Conservation (phyloP, 2,888 invertebrate species). For the Parasteatoda lunata region DNA sequence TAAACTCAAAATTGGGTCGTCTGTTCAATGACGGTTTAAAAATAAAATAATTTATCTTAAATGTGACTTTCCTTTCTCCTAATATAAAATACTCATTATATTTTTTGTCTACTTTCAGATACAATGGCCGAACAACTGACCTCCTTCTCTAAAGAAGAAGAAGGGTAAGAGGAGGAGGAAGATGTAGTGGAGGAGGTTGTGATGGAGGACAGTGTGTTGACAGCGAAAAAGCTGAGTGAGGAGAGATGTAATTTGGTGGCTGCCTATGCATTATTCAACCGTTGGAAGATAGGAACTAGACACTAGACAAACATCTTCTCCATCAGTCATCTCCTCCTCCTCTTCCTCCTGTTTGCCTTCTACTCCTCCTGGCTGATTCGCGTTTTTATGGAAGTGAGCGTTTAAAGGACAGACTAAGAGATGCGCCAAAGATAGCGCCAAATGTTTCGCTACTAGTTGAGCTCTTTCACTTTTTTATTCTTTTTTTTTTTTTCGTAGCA, state of each 20-base stretch:
- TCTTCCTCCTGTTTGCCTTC: conserved; percentile 25
- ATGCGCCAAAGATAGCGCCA: background rate
- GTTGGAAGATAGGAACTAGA: conserved; percentile 15
- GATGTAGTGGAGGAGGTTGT: background rate
- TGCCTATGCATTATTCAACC: conserved; percentile 55
- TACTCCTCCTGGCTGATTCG: background rate
- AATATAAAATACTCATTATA: background rate
- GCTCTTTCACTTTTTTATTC: too few relatives aligned
- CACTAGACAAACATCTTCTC: conserved; percentile 21
- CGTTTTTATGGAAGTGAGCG: conserved; percentile 2
- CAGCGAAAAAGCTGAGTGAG: conserved; percentile 27
- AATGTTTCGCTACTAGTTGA: background rate
- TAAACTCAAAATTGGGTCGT: too few relatives aligned
- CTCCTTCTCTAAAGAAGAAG: background rate
- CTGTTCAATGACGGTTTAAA: too few relatives aligned
- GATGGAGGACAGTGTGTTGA: conserved; percentile 15
- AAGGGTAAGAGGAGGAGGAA: background rate
- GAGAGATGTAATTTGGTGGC: conserved; percentile 32
- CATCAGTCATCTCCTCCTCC: conserved; percentile 19
- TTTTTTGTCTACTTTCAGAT: background rate
- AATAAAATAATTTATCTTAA: background rate
- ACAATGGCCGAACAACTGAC: background rate
- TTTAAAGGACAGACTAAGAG: background rate
- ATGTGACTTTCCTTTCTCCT: background rate
- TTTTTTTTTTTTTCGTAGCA: too few relatives aligned